A percentile compares a stretch with the other conserved stretches of the same genome.
Conservation (phyloP, 2,113 vertebrate species). For the Nothocercus nigrocapillus region DNA sequence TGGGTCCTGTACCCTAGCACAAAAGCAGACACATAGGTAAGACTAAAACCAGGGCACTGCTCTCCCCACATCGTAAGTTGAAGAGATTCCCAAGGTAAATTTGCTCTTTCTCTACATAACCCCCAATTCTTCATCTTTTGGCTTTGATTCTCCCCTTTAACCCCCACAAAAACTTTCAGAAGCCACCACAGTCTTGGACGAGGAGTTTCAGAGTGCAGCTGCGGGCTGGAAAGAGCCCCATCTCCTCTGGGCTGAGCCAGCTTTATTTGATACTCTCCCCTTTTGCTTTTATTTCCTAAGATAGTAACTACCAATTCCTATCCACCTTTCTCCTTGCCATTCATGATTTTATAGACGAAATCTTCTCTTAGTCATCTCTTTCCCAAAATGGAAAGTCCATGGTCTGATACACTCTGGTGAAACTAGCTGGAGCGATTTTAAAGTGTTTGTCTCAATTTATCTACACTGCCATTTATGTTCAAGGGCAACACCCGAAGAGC, state of each 20-base stretch:
- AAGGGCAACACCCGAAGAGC: background rate
- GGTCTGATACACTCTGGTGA: background rate
- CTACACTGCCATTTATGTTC: background rate
- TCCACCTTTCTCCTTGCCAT: background rate
- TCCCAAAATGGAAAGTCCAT: background rate
- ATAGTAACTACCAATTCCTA: background rate
- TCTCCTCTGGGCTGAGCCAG: background rate
- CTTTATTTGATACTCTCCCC: background rate
- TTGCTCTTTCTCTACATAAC: background rate
- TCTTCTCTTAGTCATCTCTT: background rate
- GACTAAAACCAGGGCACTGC: background rate
- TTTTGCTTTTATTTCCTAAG: background rate
- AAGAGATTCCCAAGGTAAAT: background rate
- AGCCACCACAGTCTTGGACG: background rate
- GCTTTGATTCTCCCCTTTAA: background rate
- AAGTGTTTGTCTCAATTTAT: background rate
- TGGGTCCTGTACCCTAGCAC: background rate
- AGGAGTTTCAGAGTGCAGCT: background rate
- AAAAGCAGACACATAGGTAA: background rate
- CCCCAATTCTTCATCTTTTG: background rate
- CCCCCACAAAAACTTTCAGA: background rate
- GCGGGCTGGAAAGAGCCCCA: background rate
- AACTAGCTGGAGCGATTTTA: background rate
- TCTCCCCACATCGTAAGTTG: background rate
- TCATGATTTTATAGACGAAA: background rate